Percentiles rank a stretch among this genome's conserved stretches.
phyloP scores from a whole-genome alignment of 1,140 invertebrate species.

The Drosophila melanogaster region DNA sequence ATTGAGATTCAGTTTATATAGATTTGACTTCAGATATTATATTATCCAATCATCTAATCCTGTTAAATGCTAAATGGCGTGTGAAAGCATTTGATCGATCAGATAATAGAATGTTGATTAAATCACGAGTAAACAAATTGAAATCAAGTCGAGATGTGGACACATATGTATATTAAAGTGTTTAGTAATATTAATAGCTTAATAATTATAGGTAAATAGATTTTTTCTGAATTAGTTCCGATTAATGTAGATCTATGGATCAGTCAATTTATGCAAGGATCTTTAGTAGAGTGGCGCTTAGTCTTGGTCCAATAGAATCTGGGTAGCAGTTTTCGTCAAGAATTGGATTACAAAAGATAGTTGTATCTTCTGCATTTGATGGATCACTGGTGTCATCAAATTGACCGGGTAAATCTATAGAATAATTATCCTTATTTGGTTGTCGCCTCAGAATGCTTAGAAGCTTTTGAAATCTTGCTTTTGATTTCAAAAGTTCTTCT shows the following conservation, averaged over 20 bases:
- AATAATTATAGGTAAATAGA: not conserved
- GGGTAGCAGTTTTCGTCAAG: constrained; percentile 15
- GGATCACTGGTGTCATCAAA: not conserved
- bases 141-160: not conserved
- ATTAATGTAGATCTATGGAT: not conserved
- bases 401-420: not conserved
- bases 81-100: not conserved
- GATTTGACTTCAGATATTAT: not conserved
- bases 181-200: not conserved
- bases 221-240: not conserved
- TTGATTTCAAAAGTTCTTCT: not conserved
- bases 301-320: constrained; percentile 21
- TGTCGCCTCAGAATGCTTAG: constrained; percentile 5
- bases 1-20: constrained; percentile 1
- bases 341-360: constrained; percentile 16
- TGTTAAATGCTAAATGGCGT: not conserved
- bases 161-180: not conserved
- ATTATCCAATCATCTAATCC: not conserved
- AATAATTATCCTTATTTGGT: not conserved
- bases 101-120: not conserved
- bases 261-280: constrained; percentile 16
- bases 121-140: not conserved
- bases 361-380: constrained; percentile 5
- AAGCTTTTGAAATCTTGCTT: constrained; percentile 11
- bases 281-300: constrained; percentile 35